phyloP scores from a whole-genome alignment of 1,140 invertebrate species.

The Phymastichus coffea region DNA sequence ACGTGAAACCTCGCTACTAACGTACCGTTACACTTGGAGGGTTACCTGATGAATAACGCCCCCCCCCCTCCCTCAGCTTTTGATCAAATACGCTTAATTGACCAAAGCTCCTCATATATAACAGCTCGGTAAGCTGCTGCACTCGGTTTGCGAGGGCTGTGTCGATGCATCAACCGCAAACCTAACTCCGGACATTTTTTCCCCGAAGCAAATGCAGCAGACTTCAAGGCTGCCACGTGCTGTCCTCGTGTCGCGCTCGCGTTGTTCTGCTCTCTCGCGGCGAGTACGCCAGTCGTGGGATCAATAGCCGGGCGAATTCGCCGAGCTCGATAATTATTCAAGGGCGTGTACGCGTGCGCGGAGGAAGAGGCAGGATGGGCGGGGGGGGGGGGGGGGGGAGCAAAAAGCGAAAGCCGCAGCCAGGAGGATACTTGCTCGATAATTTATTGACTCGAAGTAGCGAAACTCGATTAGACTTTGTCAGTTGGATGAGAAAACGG shows the following conservation, averaged over 20 bases:
- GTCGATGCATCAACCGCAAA: no score
- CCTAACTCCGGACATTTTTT: no score
- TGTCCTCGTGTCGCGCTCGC: no score
- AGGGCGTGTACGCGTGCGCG: no score
- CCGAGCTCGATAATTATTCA: constrained; percentile 12
- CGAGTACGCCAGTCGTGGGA: not conserved
- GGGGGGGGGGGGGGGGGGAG: not conserved
- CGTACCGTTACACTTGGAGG: not conserved
- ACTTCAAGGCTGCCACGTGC: no score
- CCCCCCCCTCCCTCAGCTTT: not conserved
- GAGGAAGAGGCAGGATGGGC: no score
- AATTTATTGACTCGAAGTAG: constrained; percentile 43
- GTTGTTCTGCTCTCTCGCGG: no score
- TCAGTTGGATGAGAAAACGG: constrained; percentile 43
- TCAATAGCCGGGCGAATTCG: not conserved
- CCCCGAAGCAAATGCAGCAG: no score
- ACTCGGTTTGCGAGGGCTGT: no score
- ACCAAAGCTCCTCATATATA: not conserved
- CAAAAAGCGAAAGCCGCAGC: constrained; percentile 1
- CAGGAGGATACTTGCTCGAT: constrained; percentile 41
- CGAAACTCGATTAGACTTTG: constrained; percentile 44
- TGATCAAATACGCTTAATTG: not conserved
- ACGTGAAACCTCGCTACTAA: not conserved
- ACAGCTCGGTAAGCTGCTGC: no score
- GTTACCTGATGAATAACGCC: not conserved